phyloP scores from a whole-genome alignment of 2,888 invertebrate genomes.

The Priocnemis perturbator region DNA sequence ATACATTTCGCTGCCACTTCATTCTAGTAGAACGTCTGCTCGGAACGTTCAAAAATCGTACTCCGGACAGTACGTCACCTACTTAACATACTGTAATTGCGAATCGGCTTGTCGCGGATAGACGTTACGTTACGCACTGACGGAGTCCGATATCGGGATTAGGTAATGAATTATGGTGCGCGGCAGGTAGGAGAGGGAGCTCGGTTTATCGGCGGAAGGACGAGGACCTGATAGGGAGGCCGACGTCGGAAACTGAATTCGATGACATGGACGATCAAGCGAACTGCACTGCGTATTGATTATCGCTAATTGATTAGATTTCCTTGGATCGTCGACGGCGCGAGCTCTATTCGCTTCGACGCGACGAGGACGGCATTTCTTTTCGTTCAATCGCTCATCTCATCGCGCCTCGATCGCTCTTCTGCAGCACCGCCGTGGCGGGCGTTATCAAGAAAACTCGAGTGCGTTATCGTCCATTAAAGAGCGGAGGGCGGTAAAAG shows the following conservation, averaged over 20 bases:
- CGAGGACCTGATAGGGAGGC: background rate
- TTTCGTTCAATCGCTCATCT: too few relatives aligned
- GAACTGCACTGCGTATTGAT: conserved; percentile 18
- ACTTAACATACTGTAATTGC: conserved; percentile 40
- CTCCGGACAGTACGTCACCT: too few relatives aligned
- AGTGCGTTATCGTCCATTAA: conserved; percentile 40
- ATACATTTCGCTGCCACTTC: too few relatives aligned
- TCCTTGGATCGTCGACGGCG: conserved; percentile 1
- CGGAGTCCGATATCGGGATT: conserved; percentile 33
- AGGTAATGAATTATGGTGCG: conserved; percentile 36
- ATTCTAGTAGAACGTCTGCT: too few relatives aligned
- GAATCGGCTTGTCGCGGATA: conserved; percentile 23
- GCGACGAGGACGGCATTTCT: background rate
- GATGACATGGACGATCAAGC: conserved; percentile 2
- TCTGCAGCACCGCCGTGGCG: conserved; percentile 24
- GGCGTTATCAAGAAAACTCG: conserved; percentile 38
- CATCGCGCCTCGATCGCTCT: too few relatives aligned
- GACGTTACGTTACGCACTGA: conserved; percentile 23
- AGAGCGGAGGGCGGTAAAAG: background rate
- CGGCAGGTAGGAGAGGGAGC: conserved; percentile 30
- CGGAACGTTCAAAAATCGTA: too few relatives aligned
- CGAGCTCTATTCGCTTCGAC: background rate
- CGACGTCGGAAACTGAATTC: too few relatives aligned
- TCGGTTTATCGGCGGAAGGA: conserved; percentile 28
- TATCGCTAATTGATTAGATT: conserved; percentile 21